Evolutionary conservation across 1,140 invertebrate species (phyloP), one percentile per base, ranked within the genome.

Genomic region (Dinoponera quadriceps): DNA sequence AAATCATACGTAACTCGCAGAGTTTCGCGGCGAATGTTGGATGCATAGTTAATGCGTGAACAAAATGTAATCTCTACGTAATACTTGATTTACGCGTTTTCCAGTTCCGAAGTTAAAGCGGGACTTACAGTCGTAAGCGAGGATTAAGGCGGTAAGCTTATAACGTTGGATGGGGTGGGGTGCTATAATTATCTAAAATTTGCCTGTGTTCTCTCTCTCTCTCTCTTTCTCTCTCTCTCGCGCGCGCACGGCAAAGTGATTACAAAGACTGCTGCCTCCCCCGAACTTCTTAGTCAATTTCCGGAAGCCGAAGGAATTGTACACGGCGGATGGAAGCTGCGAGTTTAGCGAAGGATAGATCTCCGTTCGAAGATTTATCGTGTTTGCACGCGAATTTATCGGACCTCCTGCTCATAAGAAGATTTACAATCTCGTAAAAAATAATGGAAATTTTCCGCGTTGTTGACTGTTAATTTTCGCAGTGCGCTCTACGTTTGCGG

Each of bases 101-200:
- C 62, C 62, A 22, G 49, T 27, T 25, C 0, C 44, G 38, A 85
- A 86, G 62, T 86, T 86, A 54, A 75, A 22, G 62, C 16, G 1
- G 63, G 69, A 82, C 57, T 86, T 85, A 86, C 63, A 71, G 78
- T 75, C 69, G 49, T 82, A 85, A 86, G 77, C 77, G 44, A 71
- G 77, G 83, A 85, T 86, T 86, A 86, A 75, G 62, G 3, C 54
- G 22, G 57, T 75, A 85, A 85, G 84, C 77, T 85, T 85, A 72
- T 85, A 82, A 85, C 44, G 29, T 44, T 0, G 9, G 38, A 11
- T 9, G 14, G 11, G 9, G 14, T 33, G 49, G 38, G 49, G 7
- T 13, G 16, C 27, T 86, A 85, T 82, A 82, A 86, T 86, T 86
- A 85, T 74, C 84, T 82, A 82, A 86, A 86, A 85, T 85, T 85